These are phyloP conservation scores for Drosophila kohkoa DNA, from an alignment of 1,140 invertebrate species.

Conservation along the genomic window DNA sequence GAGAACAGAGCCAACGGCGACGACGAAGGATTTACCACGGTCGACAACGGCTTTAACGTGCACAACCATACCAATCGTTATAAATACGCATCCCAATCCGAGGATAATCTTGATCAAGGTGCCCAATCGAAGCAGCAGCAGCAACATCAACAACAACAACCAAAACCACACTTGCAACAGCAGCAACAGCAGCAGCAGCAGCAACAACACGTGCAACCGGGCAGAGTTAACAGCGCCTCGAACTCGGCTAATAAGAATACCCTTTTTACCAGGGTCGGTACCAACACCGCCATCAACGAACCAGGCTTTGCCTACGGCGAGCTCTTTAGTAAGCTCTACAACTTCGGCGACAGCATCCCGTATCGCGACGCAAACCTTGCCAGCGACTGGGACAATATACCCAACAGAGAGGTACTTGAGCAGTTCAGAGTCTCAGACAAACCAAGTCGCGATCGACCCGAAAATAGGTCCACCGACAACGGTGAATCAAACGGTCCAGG, in stretches of 20 bases:
- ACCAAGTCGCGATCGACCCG: slow-evolving; percentile 45
- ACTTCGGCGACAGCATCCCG: slow-evolving; percentile 64
- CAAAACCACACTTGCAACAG: slow-evolving; percentile 13
- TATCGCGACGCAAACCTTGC: slow-evolving; percentile 48
- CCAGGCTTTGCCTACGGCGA: slow-evolving; percentile 60
- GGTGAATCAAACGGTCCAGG: slow-evolving; percentile 74
- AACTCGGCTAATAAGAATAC: slow-evolving; percentile 78
- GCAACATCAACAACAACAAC: slow-evolving; percentile 46
- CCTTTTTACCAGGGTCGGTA: slow-evolving; percentile 83
- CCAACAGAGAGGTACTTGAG: slow-evolving; percentile 38
- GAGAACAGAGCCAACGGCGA: slow-evolving; percentile 64
- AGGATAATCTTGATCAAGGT: slow-evolving; percentile 75
- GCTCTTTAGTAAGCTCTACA: slow-evolving; percentile 64
- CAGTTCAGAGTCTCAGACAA: slow-evolving; percentile 31
- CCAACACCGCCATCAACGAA: slow-evolving; percentile 69
- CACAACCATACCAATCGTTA: slow-evolving; percentile 71
- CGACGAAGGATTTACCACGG: slow-evolving; percentile 46
- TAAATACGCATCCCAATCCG: slow-evolving; percentile 67
- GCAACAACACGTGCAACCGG: slow-evolving; percentile 51
- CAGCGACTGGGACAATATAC: slow-evolving; percentile 68
- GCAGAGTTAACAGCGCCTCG: slow-evolving; percentile 71
- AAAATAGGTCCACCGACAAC: slow-evolving; percentile 52
- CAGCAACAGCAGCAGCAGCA: slow-evolving; percentile 43
- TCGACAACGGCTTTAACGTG: slow-evolving; percentile 18
- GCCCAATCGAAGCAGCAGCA: slow-evolving; percentile 48